Percentiles rank a stretch among this genome's conserved stretches.
Evolutionary conservation across 2,888 invertebrate genomes (phyloP).

Genomic region (Pseudolycoriella hygida): DNA sequence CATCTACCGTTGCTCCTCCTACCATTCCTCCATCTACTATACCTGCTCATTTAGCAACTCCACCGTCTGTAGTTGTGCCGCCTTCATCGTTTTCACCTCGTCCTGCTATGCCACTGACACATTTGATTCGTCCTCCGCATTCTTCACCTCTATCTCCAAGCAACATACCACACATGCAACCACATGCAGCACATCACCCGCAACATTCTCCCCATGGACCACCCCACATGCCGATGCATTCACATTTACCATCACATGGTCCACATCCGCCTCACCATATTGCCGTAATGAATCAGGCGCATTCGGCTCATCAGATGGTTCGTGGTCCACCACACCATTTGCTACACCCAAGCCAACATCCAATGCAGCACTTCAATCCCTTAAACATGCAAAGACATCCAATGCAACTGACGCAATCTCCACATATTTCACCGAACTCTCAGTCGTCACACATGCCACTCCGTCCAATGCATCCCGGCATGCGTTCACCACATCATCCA

Average conservation of each 20-base stretch:
- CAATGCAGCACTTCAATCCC: not conserved
- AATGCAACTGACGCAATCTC: not conserved
- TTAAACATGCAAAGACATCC: not conserved
- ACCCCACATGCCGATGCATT: not conserved
- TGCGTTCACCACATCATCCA: conserved; percentile 3
- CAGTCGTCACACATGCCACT: not conserved
- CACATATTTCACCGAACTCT: not conserved
- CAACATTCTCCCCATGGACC: not conserved
- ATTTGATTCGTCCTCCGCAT: not conserved
- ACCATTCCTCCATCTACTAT: not conserved
- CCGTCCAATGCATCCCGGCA: not conserved
- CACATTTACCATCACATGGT: not conserved
- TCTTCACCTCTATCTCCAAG: not conserved
- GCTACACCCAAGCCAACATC: not conserved
- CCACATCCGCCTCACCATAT: no score
- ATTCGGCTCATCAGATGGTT: not conserved
- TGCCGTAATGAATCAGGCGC: not conserved
- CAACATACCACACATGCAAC: not conserved
- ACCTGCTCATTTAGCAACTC: not conserved
- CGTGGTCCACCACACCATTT: not conserved
- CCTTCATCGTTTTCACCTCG: not conserved
- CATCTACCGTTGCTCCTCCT: not conserved
- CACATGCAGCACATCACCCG: not conserved
- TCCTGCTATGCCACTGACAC: not conserved
- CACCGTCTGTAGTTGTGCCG: not conserved